Percentiles rank a stretch among this genome's conserved stretches.
These are phyloP conservation scores for Drosophila bocki DNA, from an alignment of 1,140 invertebrate species.

Conservation along the genomic window DNA sequence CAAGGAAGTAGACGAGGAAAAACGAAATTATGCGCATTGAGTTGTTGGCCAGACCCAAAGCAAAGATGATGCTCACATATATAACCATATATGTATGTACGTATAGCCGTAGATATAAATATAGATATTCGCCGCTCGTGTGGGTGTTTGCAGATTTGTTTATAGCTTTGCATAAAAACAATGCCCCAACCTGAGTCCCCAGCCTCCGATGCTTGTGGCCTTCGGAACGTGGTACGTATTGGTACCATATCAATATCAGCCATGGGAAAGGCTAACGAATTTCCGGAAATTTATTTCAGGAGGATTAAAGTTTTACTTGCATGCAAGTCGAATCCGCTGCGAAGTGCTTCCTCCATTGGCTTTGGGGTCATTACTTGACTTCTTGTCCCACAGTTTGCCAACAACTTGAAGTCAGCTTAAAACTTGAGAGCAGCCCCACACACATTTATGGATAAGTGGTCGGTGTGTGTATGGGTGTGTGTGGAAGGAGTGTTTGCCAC, in stretches of 20 bases:
- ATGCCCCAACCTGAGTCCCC: slow-evolving; percentile 4
- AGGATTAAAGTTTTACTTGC: slow-evolving; percentile 40
- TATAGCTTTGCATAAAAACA: slow-evolving; percentile 37
- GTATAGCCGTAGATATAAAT: slow-evolving; percentile 18
- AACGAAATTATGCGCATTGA: slow-evolving; percentile 49
- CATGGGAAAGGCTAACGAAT: slow-evolving; percentile 15
- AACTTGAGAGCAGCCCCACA: slow-evolving; percentile 33
- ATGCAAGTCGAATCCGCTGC: slow-evolving; percentile 27
- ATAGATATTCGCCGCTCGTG: slow-evolving; percentile 6
- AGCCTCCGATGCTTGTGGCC: slow-evolving; percentile 8
- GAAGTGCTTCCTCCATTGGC: slow-evolving; percentile 50
- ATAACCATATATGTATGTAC: slow-evolving; percentile 2
- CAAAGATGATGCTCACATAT: slow-evolving; percentile 19
- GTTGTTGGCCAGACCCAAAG: slow-evolving; percentile 30
- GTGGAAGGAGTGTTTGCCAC: slow-evolving; percentile 42
- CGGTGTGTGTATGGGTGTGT: slow-evolving; percentile 1
- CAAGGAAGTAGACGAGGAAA: slow-evolving; percentile 11
- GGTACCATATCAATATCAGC: slow-evolving; percentile 19
- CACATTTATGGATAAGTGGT: slow-evolving; percentile 24
- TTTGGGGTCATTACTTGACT: slow-evolving; percentile 54
- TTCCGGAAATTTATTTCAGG: slow-evolving; percentile 42
- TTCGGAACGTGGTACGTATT: neutral
- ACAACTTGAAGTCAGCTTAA: slow-evolving; percentile 60
- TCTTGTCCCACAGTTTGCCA: slow-evolving; percentile 51
- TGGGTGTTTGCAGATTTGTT: slow-evolving; percentile 25